These are phyloP conservation scores for Charina bottae DNA, from an alignment of 2,113 vertebrate genomes.

Conservation along the genomic window DNA sequence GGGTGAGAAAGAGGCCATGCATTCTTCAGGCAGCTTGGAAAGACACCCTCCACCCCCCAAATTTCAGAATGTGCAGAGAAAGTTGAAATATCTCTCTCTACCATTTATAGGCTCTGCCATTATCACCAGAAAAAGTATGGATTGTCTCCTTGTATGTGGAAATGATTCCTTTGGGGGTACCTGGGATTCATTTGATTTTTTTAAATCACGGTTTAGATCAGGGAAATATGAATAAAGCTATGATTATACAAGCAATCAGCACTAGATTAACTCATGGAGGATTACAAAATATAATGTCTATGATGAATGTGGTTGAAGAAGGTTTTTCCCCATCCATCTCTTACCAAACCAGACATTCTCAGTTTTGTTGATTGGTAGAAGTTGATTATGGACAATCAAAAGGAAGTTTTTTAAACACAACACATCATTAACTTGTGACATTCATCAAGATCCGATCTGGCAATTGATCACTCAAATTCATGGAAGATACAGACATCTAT, in stretches of 20 bases:
- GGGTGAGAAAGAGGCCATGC: slow-evolving; percentile 68
- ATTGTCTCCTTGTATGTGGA: neutral
- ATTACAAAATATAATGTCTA: neutral
- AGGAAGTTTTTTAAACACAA: neutral
- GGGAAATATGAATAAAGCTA: neutral
- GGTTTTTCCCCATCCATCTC: too few relatives aligned
- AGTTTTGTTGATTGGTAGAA: neutral
- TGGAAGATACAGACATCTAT: neutral
- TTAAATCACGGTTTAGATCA: neutral
- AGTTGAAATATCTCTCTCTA: slow-evolving; percentile 7
- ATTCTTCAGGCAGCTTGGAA: slow-evolving; percentile 58
- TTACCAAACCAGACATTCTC: neutral
- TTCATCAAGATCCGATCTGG: neutral
- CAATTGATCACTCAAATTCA: neutral
- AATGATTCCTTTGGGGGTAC: neutral
- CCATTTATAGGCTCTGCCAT: neutral
- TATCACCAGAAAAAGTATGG: neutral
- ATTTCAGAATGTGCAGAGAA: slow-evolving; percentile 16
- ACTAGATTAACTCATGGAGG: neutral
- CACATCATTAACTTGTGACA: neutral
- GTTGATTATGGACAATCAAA: neutral
- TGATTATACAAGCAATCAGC: neutral
- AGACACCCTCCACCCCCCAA: neutral
- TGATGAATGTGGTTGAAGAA: neutral
- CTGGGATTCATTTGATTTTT: neutral